Base-by-base conservation (phyloP, 92 coral and sea anemone genomes). In the Umimayanthus kanabou region DNA sequence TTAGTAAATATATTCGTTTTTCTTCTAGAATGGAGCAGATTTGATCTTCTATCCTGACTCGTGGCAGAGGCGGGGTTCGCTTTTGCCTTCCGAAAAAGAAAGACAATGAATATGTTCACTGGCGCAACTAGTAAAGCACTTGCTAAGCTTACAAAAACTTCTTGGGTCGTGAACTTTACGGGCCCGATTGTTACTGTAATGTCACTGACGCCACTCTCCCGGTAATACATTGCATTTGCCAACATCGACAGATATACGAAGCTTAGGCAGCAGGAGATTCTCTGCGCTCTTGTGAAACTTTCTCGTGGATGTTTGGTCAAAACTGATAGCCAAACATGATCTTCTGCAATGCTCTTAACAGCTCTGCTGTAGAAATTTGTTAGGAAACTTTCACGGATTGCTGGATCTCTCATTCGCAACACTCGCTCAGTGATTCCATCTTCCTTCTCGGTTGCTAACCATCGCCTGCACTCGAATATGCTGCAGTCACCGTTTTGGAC, bases 71-170 rank as follows among this genome's bases (percentile, higher is more conserved):
- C 74, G 0, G 74, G 25, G 14, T 69, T 69, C 14, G 74, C 30
- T 26, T 23, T 69, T 30, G 16, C 37, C n/a, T 69, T 69, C 25
- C 75, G 80, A 39, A 91, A 91, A 7, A 89, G 72, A 37, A 86
- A 25, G 10, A 79, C 85, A 22, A 89, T 91, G 0, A 89, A 42
- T 1, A 89, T 72, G 40, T 72, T 91, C 0, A 91, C 80, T 70
- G 93, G 93, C 11, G 93, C 93, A 55, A 89, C 88, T n/a, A 91
- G 66, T 6, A 91, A 25, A 23, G 86, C 88, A n/a, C 94, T 91
- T 53, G 90, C 90, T 10, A 89, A 66, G 26, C 94, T 93, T 1
- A 85, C 37, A 3, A 89, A 66, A 39, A 91, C 73, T 40, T 91
- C 89, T 39, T 79, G 29, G 50, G 57, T 65, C 0, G 85, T 58